Evolutionary conservation across 2,113 vertebrate genomes (phyloP), one percentile per base, ranked within the genome.

Genomic region (Mastomys natalensis): DNA sequence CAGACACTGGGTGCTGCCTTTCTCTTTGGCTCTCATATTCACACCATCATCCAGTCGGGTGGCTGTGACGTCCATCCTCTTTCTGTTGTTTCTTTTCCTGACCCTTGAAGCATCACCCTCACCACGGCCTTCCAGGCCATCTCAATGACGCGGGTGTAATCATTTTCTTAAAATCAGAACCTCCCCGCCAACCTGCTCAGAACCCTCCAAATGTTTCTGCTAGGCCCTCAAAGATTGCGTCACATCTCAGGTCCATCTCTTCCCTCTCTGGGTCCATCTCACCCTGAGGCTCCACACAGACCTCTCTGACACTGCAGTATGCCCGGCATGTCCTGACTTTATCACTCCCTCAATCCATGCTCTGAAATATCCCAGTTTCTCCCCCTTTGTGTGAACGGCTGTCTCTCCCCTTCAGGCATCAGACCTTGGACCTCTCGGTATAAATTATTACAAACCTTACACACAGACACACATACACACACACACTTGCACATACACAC

Each of bases 171-270:
- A 9, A 51, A 9, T 51, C 43, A 45, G 51, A 45, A 34, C 0
- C 31, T 3, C 40, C 51, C 51, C 51, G 51, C 51, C 4, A 48
- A 45, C 72, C 76, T 40, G 76, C 29, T 86, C 48, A 58, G n/a
- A 53, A 21, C 22, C 17, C 26, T 15, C 43, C 31, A 16, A 9
- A 78, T 64, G 43, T 78, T 53, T 68, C 40, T 16, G 11, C 16
- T 6, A 7, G 19, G 34, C 48, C 66, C 55, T 0, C 7, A 31
- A 40, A 34, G 37, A 0, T 9, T 53, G 51, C 24, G 29, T 53
- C 19, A 53, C 48, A 53, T 7, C 37, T 78, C 48, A 34, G 76
- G 48, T 53, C 48, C 48, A 53, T 37, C 51, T 74, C 77, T 58
- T 45, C 43, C 29, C 11, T 77, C 17, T 15, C 53, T 16, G 22